Conservation (phyloP, 2,888 invertebrate species). For the Cylindroiulus punctatus region DNA sequence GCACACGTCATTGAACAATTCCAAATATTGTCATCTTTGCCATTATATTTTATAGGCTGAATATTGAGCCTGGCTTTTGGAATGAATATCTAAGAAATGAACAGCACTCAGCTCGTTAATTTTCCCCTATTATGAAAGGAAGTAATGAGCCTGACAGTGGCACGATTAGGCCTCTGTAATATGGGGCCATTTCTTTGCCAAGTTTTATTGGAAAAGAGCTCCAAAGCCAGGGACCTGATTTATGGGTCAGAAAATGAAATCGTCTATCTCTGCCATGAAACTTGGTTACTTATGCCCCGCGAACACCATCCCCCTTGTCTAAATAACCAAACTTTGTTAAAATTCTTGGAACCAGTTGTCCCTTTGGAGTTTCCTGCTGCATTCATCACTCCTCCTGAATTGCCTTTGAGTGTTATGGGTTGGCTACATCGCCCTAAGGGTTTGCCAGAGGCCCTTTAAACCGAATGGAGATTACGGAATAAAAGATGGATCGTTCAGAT, state of each 20-base stretch:
- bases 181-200: not conserved
- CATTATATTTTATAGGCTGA: constrained; percentile 23
- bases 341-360: not conserved
- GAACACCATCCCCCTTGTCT: not conserved
- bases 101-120: constrained; percentile 30
- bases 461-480: constrained; percentile 22
- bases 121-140: constrained; percentile 13
- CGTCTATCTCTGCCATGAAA: not conserved
- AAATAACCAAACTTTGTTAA: constrained; percentile 23
- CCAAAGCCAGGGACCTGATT: not conserved
- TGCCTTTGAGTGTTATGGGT: not conserved
- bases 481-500: constrained; percentile 12
- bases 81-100: constrained; percentile 38
- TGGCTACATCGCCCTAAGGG: not conserved
- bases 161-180: not conserved
- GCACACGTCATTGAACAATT: constrained; percentile 23
- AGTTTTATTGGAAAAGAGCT: constrained; percentile 27
- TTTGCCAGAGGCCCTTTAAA: not conserved
- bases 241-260: constrained; percentile 30
- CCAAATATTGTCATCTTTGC: constrained; percentile 35
- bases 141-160: constrained; percentile 24
- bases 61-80: not conserved
- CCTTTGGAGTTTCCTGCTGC: not conserved
- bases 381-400: not conserved
- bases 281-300: constrained; percentile 4